phyloP scores from a whole-genome alignment of 2,113 vertebrate species.

The Xiphias gladius region DNA sequence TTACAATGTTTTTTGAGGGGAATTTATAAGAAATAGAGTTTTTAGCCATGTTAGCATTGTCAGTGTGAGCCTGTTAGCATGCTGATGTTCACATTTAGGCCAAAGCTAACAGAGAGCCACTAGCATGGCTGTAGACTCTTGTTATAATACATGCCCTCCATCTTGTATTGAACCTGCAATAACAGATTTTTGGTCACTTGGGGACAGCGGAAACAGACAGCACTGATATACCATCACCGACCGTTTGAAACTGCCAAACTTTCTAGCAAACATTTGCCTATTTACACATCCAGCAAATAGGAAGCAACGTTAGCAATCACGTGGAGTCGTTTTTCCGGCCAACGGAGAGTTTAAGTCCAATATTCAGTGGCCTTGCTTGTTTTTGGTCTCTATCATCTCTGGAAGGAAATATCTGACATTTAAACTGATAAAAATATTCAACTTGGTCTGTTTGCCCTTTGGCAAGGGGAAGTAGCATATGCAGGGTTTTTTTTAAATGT shows the following conservation, averaged over 20 bases:
- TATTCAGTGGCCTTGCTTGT: background rate
- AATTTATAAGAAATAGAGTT: background rate
- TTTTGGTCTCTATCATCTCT: conserved; percentile 5
- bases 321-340: background rate
- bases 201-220: no score
- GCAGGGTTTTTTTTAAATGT: no score
- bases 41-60: background rate
- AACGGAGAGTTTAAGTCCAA: background rate
- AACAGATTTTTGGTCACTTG: background rate
- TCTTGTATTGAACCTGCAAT: background rate
- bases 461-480: no score
- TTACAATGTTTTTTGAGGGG: no score
- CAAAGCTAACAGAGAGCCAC: background rate
- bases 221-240: no score
- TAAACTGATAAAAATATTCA: background rate
- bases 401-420: background rate
- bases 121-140: background rate
- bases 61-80: background rate
- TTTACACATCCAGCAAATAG: background rate
- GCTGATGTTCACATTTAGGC: background rate
- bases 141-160: no score
- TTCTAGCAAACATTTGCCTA: background rate
- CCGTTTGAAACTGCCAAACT: no score
- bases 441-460: no score
- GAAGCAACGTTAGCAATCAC: background rate